phyloP scores from a whole-genome alignment of 2,888 invertebrate species.

The Venusia cambrica region DNA sequence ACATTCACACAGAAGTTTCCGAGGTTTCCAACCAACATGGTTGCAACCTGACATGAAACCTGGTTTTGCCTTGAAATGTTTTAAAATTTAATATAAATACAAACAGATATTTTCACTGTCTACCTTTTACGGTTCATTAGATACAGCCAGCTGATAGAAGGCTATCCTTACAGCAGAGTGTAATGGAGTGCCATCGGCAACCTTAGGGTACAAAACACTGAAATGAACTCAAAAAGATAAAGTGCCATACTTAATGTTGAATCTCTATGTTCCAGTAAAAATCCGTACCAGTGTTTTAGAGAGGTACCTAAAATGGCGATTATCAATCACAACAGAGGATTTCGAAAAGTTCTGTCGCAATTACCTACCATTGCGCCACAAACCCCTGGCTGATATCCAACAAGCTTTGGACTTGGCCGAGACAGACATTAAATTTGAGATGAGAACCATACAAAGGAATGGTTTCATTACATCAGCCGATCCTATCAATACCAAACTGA shows the following conservation, averaged over 20 bases:
- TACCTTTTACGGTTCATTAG: too few species aligned
- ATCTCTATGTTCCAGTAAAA: constrained; percentile 61
- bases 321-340: constrained; percentile 53
- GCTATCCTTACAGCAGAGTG: too few species aligned
- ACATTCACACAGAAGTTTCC: too few species aligned
- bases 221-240: too few species aligned
- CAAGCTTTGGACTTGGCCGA: constrained; percentile 78
- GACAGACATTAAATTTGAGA: constrained; percentile 77
- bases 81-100: too few species aligned
- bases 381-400: constrained; percentile 70
- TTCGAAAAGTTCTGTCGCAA: constrained; percentile 61
- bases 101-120: too few species aligned
- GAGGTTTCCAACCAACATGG: too few species aligned
- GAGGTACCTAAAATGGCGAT: constrained; percentile 58
- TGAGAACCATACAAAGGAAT: constrained; percentile 77
- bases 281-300: constrained; percentile 62
- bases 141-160: too few species aligned
- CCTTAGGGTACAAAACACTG: too few species aligned
- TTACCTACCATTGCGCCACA: constrained; percentile 63
- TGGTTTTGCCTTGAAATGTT: too few species aligned
- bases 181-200: too few species aligned
- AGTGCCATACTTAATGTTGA: background rate
- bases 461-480: constrained; percentile 81
- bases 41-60: too few species aligned
- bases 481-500: constrained; percentile 78